phyloP scores from a whole-genome alignment of 1,140 invertebrate species.

The Cyclargus thomasi region DNA sequence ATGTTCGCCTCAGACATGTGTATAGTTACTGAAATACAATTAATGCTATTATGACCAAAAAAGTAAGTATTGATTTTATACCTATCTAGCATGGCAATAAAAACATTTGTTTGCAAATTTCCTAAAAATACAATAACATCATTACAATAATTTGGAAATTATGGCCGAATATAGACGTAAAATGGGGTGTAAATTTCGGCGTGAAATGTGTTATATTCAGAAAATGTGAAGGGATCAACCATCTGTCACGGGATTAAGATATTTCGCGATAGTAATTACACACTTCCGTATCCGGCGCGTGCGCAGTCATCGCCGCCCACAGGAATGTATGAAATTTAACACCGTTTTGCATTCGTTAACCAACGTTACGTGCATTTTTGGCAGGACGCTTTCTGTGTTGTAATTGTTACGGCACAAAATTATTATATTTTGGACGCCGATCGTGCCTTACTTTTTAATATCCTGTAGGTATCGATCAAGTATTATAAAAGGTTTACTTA shows the following conservation, averaged over 20 bases:
- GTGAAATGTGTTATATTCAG: constrained; percentile 44
- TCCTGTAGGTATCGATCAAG: too few species aligned
- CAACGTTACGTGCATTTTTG: constrained; percentile 11
- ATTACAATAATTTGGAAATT: not conserved
- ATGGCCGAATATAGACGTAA: constrained; percentile 5
- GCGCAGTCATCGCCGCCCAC: constrained; percentile 56
- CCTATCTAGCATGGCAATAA: too few species aligned
- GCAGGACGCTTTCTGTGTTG: too few species aligned
- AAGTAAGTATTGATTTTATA: too few species aligned
- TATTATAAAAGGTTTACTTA: too few species aligned
- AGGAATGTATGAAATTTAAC: constrained; percentile 47
- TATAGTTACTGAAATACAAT: too few species aligned
- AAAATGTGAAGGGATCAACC: constrained; percentile 55
- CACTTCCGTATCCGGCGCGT: constrained; percentile 69
- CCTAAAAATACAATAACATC: not conserved
- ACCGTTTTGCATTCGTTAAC: constrained; percentile 32
- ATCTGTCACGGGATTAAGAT: constrained; percentile 65
- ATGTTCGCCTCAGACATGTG: too few species aligned
- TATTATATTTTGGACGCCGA: too few species aligned
- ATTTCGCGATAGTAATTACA: constrained; percentile 72
- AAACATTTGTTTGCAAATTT: too few species aligned
- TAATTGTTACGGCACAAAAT: too few species aligned
- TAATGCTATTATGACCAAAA: too few species aligned
- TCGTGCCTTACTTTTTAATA: too few species aligned
- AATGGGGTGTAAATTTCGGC: constrained; percentile 20